These are phyloP conservation scores for rat (Rattus norvegicus) DNA, from an alignment of 2,113 vertebrate genomes.

Conservation along the genomic window GRCr8 NC_086020.1:221877501-221878000, in stretches of 20 bases:
- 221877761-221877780: neutral
- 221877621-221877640: neutral
- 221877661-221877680: neutral
- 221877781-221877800: neutral
- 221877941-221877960: neutral
- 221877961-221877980: neutral
- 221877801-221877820: neutral
- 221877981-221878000: neutral
- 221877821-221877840: neutral
- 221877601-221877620: neutral
- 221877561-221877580: neutral
- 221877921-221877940: neutral
- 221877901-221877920: neutral
- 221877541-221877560: neutral
- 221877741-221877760: neutral
- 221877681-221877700: neutral
- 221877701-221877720: neutral
- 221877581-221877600: neutral
- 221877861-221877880: neutral
- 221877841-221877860: neutral
- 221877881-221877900: neutral
- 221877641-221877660: neutral
- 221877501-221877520: neutral
- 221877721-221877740: neutral
- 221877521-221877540: neutral